A percentile compares a stretch with the other conserved stretches of the same genome.
These are phyloP conservation scores for Mermis nigrescens DNA, from an alignment of 2,888 invertebrate genomes.

Conservation along the genomic window DNA sequence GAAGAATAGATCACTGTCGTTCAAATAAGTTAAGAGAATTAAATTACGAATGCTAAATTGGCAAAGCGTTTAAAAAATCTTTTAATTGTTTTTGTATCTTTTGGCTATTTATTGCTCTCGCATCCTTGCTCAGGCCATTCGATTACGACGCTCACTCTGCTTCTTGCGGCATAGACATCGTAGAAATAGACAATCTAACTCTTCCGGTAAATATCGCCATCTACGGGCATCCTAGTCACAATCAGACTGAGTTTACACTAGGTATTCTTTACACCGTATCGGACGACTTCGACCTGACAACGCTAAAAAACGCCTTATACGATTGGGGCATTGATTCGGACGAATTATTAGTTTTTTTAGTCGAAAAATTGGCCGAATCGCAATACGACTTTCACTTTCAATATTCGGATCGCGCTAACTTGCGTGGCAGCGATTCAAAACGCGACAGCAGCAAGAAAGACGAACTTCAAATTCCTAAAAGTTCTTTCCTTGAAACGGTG, in stretches of 20 bases:
- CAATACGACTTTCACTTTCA: not conserved
- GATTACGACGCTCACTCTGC: not conserved
- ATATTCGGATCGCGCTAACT: too few species aligned
- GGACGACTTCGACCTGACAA: not conserved
- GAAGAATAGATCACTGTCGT: too few species aligned
- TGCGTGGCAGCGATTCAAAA: too few species aligned
- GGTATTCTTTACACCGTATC: not conserved
- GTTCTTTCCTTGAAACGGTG: too few species aligned
- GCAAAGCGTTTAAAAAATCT: too few species aligned
- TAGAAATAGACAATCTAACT: slow-evolving; percentile 1
- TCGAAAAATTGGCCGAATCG: not conserved
- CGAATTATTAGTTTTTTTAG: not conserved
- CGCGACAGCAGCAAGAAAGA: too few species aligned
- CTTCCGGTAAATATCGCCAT: not conserved
- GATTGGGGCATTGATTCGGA: not conserved
- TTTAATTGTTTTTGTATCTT: too few species aligned
- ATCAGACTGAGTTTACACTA: not conserved
- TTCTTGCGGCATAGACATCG: not conserved
- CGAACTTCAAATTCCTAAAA: too few species aligned
- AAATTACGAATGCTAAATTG: too few species aligned
- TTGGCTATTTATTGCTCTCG: too few species aligned
- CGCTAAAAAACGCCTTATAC: not conserved
- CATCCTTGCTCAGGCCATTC: too few species aligned
- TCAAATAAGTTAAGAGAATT: too few species aligned
- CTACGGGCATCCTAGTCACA: not conserved